These are phyloP conservation scores for Cantharis rustica DNA, from an alignment of 2,888 invertebrate genomes.

Conservation along the genomic window DNA sequence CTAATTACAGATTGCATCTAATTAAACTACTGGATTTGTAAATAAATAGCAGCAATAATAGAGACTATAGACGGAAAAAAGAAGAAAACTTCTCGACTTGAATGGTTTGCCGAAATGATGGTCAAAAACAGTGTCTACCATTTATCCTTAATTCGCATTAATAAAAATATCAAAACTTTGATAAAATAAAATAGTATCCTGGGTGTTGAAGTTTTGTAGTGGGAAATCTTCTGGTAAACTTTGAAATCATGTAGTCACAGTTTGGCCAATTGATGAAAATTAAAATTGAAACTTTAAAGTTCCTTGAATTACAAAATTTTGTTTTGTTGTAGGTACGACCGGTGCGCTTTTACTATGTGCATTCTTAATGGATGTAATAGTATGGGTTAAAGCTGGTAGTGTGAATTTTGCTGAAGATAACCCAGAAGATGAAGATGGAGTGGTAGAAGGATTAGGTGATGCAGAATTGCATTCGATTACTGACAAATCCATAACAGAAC, in stretches of 20 bases:
- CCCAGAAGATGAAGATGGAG: constrained; percentile 53
- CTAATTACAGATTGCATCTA: no score
- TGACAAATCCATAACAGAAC: constrained; percentile 49
- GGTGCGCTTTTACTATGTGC: constrained; percentile 84
- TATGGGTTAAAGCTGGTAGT: constrained; percentile 87
- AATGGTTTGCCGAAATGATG: no score
- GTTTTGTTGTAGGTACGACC: constrained; percentile 72
- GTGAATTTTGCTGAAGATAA: constrained; percentile 71
- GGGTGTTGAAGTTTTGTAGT: not conserved
- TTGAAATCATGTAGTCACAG: not conserved
- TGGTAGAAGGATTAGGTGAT: not conserved
- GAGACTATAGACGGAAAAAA: no score
- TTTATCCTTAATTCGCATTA: no score
- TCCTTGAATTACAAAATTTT: not conserved
- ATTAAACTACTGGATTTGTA: no score
- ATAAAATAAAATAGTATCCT: no score
- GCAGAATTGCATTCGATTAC: constrained; percentile 56
- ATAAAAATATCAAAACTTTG: no score
- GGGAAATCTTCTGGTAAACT: no score
- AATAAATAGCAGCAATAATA: no score
- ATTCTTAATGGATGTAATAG: constrained; percentile 85
- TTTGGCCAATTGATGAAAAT: not conserved
- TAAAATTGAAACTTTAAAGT: not conserved
- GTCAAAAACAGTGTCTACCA: no score
- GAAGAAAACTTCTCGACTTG: no score